These are phyloP conservation scores for Eufriesea mexicana DNA, from an alignment of 1,140 invertebrate species.

Conservation along the genomic window DNA sequence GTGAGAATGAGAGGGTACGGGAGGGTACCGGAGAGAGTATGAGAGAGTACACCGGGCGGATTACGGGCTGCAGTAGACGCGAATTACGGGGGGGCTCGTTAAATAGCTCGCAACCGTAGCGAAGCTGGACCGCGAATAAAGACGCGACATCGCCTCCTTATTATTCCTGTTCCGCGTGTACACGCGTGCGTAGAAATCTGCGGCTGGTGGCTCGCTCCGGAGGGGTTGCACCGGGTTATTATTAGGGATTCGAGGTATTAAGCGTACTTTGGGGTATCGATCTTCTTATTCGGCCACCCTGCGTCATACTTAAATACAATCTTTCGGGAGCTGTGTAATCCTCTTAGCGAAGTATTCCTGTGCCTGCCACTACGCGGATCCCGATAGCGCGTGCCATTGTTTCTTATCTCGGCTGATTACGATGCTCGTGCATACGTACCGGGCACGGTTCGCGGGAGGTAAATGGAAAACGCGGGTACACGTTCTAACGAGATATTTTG, in stretches of 20 bases:
- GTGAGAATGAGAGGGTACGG: constrained; percentile 28
- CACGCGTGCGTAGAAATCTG: neutral
- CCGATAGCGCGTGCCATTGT: constrained; percentile 51
- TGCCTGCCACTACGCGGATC: constrained; percentile 16
- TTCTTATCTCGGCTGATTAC: constrained; percentile 59
- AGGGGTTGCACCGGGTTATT: constrained; percentile 54
- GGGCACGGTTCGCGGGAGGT: neutral
- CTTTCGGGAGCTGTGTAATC: constrained; percentile 60
- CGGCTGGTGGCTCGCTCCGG: neutral
- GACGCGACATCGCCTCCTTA: constrained; percentile 65
- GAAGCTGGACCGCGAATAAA: constrained; percentile 63
- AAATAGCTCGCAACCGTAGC: constrained; percentile 70
- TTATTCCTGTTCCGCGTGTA: constrained; percentile 55
- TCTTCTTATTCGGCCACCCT: constrained; percentile 58
- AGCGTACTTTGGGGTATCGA: constrained; percentile 60
- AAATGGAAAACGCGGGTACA: neutral
- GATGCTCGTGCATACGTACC: constrained; percentile 31
- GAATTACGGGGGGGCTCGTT: constrained; percentile 72
- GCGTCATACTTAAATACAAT: constrained; percentile 66
- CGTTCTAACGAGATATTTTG: constrained; percentile 42
- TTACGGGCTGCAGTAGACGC: constrained; percentile 66
- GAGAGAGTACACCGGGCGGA: constrained; percentile 66
- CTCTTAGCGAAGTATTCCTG: constrained; percentile 59
- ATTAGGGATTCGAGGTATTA: constrained; percentile 64
- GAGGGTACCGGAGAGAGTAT: too few species aligned